phyloP scores from a whole-genome alignment of 2,888 invertebrate species.

The Oxyteleia sp. region DNA sequence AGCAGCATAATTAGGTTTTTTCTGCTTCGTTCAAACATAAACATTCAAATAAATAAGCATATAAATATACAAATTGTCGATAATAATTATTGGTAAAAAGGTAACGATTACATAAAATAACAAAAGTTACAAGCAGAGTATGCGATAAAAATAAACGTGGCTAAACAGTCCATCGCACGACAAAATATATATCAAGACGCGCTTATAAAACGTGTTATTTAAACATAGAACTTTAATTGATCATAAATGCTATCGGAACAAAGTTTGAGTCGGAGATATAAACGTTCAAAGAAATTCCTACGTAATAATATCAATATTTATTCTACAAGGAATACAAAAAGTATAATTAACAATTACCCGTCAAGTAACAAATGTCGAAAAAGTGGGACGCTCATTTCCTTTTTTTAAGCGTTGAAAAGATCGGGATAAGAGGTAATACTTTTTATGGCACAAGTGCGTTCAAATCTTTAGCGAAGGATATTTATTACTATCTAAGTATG shows the following conservation, averaged over 20 bases:
- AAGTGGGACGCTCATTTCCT: neutral
- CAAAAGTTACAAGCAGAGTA: slow-evolving; percentile 60
- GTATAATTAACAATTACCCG: neutral
- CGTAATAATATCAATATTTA: slow-evolving; percentile 63
- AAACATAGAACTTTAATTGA: slow-evolving; percentile 68
- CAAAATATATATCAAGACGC: slow-evolving; percentile 54
- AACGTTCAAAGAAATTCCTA: slow-evolving; percentile 61
- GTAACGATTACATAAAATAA: slow-evolving; percentile 51
- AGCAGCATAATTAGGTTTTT: too few species aligned
- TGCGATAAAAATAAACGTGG: slow-evolving; percentile 53
- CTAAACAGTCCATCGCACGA: slow-evolving; percentile 22
- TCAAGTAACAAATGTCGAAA: neutral
- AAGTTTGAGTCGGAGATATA: slow-evolving; percentile 59
- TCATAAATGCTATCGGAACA: slow-evolving; percentile 65
- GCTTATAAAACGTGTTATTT: slow-evolving; percentile 58
- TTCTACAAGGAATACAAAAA: slow-evolving; percentile 16
- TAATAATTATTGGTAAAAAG: too few species aligned
- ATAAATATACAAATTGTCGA: too few species aligned
- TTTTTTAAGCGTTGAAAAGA: too few species aligned
- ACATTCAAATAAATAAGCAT: too few species aligned
- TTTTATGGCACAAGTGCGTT: too few species aligned
- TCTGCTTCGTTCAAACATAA: too few species aligned
- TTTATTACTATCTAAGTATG: too few species aligned
- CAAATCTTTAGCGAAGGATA: too few species aligned
- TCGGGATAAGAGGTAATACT: too few species aligned